Conservation (phyloP, 1,140 invertebrate species). For the Nasonia longicornis region DNA sequence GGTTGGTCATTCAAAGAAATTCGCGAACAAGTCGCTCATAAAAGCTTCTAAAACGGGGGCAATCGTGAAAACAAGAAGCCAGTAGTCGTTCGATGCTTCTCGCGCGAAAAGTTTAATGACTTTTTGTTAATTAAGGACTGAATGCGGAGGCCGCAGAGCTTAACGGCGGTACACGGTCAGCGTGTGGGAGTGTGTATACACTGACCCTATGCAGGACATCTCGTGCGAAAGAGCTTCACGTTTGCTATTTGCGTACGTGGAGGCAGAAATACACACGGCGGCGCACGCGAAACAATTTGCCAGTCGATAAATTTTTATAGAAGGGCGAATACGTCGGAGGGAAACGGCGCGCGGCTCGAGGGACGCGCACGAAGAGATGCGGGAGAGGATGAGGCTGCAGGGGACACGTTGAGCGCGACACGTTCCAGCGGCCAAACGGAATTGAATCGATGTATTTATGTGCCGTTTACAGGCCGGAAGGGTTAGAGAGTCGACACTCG, state of each 20-base stretch:
- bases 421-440: constrained; percentile 57
- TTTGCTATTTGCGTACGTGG: constrained; percentile 33
- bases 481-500: constrained; percentile 60
- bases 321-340: constrained; percentile 59
- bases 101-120: constrained; percentile 69
- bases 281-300: constrained; percentile 69
- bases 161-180: constrained; percentile 31
- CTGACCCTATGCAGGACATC: constrained; percentile 1
- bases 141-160: constrained; percentile 19
- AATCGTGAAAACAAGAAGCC: constrained; percentile 46
- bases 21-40: constrained; percentile 42
- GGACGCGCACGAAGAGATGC: constrained; percentile 26
- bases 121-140: constrained; percentile 68
- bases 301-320: constrained; percentile 72
- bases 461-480: constrained; percentile 65
- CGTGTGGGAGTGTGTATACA: not conserved
- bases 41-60: constrained; percentile 44
- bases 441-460: constrained; percentile 72
- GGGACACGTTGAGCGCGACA: constrained; percentile 11
- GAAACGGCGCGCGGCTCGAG: constrained; percentile 22
- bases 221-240: not conserved
- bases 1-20: constrained; percentile 37
- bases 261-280: constrained; percentile 9
- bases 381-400: constrained; percentile 11
- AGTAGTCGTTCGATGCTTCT: constrained; percentile 37